Evolutionary conservation across 2,113 vertebrate species (phyloP).

Genomic region (Gambusia holbrooki): DNA sequence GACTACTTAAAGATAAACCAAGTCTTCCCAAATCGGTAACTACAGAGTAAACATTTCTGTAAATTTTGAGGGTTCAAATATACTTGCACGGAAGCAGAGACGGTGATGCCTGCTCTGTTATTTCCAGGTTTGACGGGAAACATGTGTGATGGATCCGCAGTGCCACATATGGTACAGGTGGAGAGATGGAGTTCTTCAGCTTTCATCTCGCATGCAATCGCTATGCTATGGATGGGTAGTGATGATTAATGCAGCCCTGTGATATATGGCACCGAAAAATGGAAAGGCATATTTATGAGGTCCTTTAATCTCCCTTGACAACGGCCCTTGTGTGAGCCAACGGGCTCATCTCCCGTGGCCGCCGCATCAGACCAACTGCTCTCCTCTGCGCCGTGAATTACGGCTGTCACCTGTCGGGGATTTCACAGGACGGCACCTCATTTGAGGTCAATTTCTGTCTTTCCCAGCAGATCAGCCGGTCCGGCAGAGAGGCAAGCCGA

Average conservation of each 20-base stretch:
- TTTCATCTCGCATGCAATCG: constrained; percentile 69
- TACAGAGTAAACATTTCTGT: not conserved
- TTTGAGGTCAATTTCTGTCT: constrained; percentile 71
- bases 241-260: constrained; percentile 64
- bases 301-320: constrained; percentile 73
- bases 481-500: constrained; percentile 63
- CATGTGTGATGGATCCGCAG: constrained; percentile 47
- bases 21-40: not conserved
- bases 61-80: not conserved
- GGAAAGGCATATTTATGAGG: constrained; percentile 70
- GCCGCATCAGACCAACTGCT: constrained; percentile 60
- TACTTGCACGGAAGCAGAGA: not conserved
- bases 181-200: constrained; percentile 50
- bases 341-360: constrained; percentile 58
- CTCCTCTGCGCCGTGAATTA: constrained; percentile 52
- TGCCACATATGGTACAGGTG: constrained; percentile 52
- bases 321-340: constrained; percentile 54
- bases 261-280: constrained; percentile 57
- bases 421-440: constrained; percentile 63
- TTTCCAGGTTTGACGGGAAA: constrained; percentile 53
- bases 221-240: constrained; percentile 45
- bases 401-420: constrained; percentile 72
- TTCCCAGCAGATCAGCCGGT: constrained; percentile 73
- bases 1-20: not conserved
- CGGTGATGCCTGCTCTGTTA: not conserved